A percentile compares a stretch with the other conserved stretches of the same genome.
phyloP scores from a whole-genome alignment of 2,797 vertebrate genomes.

The Thamnophis elegans region DNA sequence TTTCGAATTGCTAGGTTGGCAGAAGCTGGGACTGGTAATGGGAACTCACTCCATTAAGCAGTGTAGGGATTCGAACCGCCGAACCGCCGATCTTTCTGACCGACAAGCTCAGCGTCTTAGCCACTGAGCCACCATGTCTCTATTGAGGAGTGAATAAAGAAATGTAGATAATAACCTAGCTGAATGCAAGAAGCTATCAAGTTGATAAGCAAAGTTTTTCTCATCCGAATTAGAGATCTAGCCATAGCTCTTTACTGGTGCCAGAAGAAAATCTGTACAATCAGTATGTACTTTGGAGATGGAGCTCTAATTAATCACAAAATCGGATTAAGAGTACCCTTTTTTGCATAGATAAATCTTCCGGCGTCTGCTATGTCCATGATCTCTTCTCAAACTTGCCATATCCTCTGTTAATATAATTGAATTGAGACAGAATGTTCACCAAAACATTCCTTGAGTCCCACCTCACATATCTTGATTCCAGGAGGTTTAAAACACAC shows the following conservation, averaged over 20 bases:
- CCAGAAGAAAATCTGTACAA: not conserved
- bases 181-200: slow-evolving; percentile 53
- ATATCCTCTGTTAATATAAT: not conserved
- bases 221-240: slow-evolving; percentile 46
- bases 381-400: accelerated
- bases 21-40: no score
- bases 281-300: slow-evolving; percentile 30
- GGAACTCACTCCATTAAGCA: no score
- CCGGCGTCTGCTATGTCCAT: not conserved
- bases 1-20: no score
- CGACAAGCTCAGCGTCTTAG: no score
- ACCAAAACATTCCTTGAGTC: not conserved
- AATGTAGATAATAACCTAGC: slow-evolving; percentile 51
- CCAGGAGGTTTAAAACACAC: not conserved
- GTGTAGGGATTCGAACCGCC: no score
- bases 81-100: no score
- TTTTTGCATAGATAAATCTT: not conserved
- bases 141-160: slow-evolving; percentile 12
- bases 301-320: slow-evolving; percentile 26
- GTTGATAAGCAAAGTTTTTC: slow-evolving; percentile 54
- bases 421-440: not conserved
- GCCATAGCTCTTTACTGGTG: slow-evolving; percentile 44
- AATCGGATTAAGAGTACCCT: slow-evolving; percentile 42
- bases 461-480: not conserved
- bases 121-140: no score